A percentile compares a stretch with the other conserved stretches of the same genome.
phyloP scores from a whole-genome alignment of 1,140 invertebrate species.

The Monochamus saltuarius region DNA sequence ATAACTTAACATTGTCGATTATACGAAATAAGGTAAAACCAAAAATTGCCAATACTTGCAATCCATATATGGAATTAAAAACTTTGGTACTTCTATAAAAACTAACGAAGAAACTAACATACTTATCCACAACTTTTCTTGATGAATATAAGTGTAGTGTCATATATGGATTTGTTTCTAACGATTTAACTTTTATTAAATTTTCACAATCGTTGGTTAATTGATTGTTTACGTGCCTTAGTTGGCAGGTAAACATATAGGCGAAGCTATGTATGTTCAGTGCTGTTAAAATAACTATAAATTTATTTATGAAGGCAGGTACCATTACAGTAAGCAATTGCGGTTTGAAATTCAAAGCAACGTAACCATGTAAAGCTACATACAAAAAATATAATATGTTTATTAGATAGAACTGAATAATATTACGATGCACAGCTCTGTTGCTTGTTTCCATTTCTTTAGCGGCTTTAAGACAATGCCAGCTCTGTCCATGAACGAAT shows the following conservation, averaged over 20 bases:
- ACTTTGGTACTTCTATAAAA: constrained; percentile 5
- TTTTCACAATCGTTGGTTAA: constrained; percentile 8
- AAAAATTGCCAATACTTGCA: constrained; percentile 14
- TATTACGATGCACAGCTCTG: too few species aligned
- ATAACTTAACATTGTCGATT: constrained; percentile 11
- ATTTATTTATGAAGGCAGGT: constrained; percentile 2
- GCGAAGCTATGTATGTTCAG: constrained; percentile 17
- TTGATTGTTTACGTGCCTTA: not conserved
- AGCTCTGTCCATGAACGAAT: too few species aligned
- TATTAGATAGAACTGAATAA: too few species aligned
- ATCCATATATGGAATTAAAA: constrained; percentile 22
- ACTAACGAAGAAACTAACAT: constrained; percentile 3
- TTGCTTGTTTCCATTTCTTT: too few species aligned
- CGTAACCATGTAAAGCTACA: too few species aligned
- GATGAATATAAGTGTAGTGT: not conserved
- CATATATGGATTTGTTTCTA: constrained; percentile 17
- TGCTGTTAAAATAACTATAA: constrained; percentile 14
- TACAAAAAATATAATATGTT: too few species aligned
- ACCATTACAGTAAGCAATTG: not conserved
- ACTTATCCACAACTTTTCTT: not conserved
- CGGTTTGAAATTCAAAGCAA: too few species aligned
- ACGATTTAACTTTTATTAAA: not conserved
- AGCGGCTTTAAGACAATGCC: too few species aligned
- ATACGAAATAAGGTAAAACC: constrained; percentile 6
- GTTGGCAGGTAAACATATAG: not conserved